Base-by-base conservation (phyloP, 92 coral and sea anemone genomes). In the Metridium senile region DNA sequence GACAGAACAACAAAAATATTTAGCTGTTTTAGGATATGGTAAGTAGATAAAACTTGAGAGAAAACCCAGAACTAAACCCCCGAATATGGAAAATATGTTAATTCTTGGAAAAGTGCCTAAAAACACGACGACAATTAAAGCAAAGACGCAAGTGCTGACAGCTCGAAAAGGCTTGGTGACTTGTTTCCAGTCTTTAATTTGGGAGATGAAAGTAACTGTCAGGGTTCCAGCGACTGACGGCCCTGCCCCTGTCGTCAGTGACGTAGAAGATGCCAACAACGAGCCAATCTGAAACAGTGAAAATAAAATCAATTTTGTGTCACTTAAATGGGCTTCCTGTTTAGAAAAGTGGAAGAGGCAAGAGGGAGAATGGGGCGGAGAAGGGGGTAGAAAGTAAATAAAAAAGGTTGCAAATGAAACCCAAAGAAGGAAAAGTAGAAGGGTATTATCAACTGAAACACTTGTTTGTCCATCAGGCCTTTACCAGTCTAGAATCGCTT, bases 221-320 rank as follows among this genome's bases (percentile, higher is more conserved):
- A 74, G 31, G 51, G 78, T 46, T 1, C 88, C 88, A 23, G 85
- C 85, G n/a, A 87, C 63, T 20, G 91, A 76, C 1, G 91, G 85
- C 17, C 84, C 79, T 13, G 77, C 91, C 16, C 81, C 81, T 56
- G 79, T 6, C 21, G 45, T 31, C 49, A 59, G 10, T 32, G 67
- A 56, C 11, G 67, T 74, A 30, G 64, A 58, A 49, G 58, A 54
- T 21, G 79, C 1, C 27, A 74, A 23, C 31, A 74, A 21, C 20
- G 79, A 74, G 13, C 79, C 79, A 35, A 74, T 33, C 79, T 74
- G 79, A 16, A 23, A 17, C 27, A 20, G n/a, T n/a, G n/a, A 71
- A 1, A 46, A 46, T 13, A 39, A 4, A 39, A 6, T 6, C 13
- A 71, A 18, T 9, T 2, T 59, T 1, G 30, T 1, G 9, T 26